These are phyloP conservation scores for Lithophane leautieri DNA, from an alignment of 2,888 invertebrate genomes.

Conservation along the genomic window DNA sequence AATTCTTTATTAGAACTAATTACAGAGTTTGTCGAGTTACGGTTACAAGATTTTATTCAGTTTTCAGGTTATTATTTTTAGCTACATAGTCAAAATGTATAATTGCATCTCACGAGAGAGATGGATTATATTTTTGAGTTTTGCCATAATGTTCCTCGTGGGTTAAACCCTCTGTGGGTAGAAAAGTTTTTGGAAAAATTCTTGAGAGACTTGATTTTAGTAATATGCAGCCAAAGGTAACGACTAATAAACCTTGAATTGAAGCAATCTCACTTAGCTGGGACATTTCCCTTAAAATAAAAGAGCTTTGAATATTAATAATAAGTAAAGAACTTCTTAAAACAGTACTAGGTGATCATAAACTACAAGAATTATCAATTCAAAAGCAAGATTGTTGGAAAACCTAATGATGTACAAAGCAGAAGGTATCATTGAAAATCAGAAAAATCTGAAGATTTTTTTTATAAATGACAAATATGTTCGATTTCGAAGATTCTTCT, in stretches of 20 bases:
- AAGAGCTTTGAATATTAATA: background rate
- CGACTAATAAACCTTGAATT: background rate
- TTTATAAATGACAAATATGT: conserved; percentile 3
- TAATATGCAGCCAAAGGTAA: background rate
- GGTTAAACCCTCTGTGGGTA: no score
- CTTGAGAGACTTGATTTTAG: background rate
- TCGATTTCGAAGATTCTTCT: conserved; percentile 32
- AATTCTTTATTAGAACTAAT: background rate
- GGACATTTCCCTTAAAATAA: background rate
- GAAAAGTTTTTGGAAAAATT: background rate
- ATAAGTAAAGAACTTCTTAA: background rate
- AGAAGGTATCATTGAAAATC: conserved; percentile 4
- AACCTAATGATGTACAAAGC: background rate
- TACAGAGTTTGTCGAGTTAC: background rate
- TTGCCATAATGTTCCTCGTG: background rate
- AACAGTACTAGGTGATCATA: background rate
- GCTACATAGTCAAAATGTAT: background rate
- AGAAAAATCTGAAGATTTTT: conserved; percentile 8
- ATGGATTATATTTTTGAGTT: background rate
- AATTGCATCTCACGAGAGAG: background rate
- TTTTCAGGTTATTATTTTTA: background rate
- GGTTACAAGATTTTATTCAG: background rate
- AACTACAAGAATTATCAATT: background rate
- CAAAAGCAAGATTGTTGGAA: background rate
- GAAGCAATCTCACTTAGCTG: background rate